Percentiles rank a stretch among this genome's conserved stretches.
Evolutionary conservation across 2,888 invertebrate genomes (phyloP).

Genomic region (Perithous albicinctus): DNA sequence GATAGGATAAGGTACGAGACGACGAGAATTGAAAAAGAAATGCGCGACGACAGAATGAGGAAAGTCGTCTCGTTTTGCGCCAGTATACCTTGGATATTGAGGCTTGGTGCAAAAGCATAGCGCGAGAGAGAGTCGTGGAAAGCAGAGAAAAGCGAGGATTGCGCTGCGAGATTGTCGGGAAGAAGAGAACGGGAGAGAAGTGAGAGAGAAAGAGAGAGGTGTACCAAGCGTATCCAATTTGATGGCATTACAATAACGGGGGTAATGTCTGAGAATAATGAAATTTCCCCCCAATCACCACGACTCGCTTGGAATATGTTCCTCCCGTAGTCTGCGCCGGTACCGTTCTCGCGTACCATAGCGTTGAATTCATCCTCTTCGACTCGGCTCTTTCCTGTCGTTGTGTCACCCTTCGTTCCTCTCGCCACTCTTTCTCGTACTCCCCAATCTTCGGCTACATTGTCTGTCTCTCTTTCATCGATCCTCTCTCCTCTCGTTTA

Average conservation of each 20-base stretch:
- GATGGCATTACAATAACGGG: slow-evolving; percentile 84
- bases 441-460: slow-evolving; percentile 18
- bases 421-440: slow-evolving; percentile 43
- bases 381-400: slow-evolving; percentile 49
- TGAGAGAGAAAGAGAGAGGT: slow-evolving; percentile 60
- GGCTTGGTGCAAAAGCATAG: slow-evolving; percentile 28
- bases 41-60: slow-evolving; percentile 38
- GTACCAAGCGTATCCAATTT: slow-evolving; percentile 83
- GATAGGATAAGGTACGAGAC: slow-evolving; percentile 49
- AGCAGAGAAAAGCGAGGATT: slow-evolving; percentile 47
- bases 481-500: slow-evolving; percentile 45
- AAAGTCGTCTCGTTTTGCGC: slow-evolving; percentile 41
- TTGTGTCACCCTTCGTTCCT: slow-evolving; percentile 60
- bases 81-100: slow-evolving; percentile 33
- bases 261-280: slow-evolving; percentile 84
- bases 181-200: slow-evolving; percentile 30
- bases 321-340: slow-evolving; percentile 59
- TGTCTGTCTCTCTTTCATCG: slow-evolving; percentile 21
- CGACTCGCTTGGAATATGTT: slow-evolving; percentile 81
- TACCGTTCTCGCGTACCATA: slow-evolving; percentile 39
- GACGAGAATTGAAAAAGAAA: slow-evolving; percentile 51
- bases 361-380: slow-evolving; percentile 35
- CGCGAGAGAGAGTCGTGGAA: slow-evolving; percentile 23
- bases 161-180: slow-evolving; percentile 14
- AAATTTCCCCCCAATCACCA: slow-evolving; percentile 84